phyloP scores from a whole-genome alignment of 2,797 vertebrate genomes.

The Scolopax bukidnonensis region DNA sequence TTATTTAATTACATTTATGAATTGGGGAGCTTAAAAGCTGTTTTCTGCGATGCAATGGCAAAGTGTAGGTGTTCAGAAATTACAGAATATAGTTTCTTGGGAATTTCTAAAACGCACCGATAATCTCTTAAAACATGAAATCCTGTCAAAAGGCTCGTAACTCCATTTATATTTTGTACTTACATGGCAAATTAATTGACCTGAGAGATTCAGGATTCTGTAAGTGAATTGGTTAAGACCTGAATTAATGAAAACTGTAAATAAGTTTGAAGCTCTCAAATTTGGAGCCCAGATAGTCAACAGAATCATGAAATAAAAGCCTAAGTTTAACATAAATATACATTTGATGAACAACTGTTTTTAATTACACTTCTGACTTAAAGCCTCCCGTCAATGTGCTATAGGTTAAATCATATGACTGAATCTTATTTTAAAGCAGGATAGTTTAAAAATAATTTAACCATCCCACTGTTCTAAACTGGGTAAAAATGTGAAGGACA shows the following conservation, averaged over 20 bases:
- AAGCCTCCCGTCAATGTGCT: neutral
- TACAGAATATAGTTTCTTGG: slow-evolving; percentile 20
- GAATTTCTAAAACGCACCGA: slow-evolving; percentile 36
- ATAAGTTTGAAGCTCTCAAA: slow-evolving; percentile 3
- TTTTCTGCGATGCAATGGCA: slow-evolving; percentile 52
- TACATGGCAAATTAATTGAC: slow-evolving; percentile 45
- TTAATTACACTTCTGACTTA: neutral
- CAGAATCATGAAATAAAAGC: no score
- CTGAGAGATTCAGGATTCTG: slow-evolving; percentile 48
- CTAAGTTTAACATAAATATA: neutral
- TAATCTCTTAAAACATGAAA: slow-evolving; percentile 36
- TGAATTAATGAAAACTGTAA: slow-evolving; percentile 57
- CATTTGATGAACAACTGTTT: neutral
- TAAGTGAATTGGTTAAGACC: slow-evolving; percentile 45
- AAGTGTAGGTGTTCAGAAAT: slow-evolving; percentile 73
- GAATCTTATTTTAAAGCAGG: neutral
- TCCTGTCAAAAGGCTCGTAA: slow-evolving; percentile 29
- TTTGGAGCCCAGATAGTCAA: neutral
- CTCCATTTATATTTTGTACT: slow-evolving; percentile 49
- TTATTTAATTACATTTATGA: slow-evolving; percentile 99
- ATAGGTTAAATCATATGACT: neutral
- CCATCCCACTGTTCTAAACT: neutral
- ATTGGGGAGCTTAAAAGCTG: slow-evolving; percentile 81
- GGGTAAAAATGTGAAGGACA: neutral
- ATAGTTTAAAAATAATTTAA: neutral